phyloP scores from a whole-genome alignment of 2,113 vertebrate species.

The Lathamus discolor region DNA sequence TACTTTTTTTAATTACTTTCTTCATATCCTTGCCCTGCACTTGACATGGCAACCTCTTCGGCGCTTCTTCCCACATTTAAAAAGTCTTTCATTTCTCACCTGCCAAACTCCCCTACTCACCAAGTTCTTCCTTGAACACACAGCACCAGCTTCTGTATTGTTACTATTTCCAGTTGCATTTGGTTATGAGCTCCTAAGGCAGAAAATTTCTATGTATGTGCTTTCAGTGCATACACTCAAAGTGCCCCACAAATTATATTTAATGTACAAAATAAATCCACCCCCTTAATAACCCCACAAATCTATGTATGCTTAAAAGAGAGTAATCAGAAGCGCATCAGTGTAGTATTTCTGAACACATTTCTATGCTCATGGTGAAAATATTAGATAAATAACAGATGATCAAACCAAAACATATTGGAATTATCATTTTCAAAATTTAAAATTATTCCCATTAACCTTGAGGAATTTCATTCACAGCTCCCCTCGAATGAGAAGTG shows the following conservation, averaged over 20 bases:
- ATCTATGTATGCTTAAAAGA: not conserved
- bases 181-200: not conserved
- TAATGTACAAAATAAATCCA: not conserved
- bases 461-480: not conserved
- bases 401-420: not conserved
- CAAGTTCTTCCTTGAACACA: not conserved
- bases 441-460: not conserved
- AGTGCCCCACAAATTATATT: not conserved
- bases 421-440: not conserved
- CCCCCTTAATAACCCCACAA: not conserved
- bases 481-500: not conserved
- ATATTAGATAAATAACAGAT: not conserved
- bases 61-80: not conserved
- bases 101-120: not conserved
- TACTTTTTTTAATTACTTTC: not conserved
- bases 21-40: not conserved
- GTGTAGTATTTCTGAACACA: not conserved
- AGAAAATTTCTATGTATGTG: not conserved
- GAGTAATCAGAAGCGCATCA: not conserved
- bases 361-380: not conserved
- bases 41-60: not conserved
- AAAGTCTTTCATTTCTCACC: not conserved
- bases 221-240: accelerated
- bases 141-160: not conserved
- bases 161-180: not conserved